These are phyloP conservation scores for Neelides folsomi DNA, from an alignment of 2,888 invertebrate genomes.

Conservation along the genomic window DNA sequence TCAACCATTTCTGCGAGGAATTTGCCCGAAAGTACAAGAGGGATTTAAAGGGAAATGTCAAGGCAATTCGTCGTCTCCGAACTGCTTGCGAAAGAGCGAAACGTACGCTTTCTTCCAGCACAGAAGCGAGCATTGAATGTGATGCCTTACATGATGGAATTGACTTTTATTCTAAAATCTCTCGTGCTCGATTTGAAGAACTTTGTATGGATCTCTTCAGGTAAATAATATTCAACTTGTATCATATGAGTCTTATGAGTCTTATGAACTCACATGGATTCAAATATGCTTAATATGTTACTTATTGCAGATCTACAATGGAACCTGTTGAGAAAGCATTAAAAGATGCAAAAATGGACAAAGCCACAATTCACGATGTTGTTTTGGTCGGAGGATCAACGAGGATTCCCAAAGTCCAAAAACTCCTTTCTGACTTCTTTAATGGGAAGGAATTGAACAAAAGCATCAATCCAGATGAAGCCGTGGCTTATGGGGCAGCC, in stretches of 20 bases:
- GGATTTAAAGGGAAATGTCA: conserved; percentile 29
- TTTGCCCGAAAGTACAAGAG: conserved; percentile 26
- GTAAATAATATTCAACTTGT: conserved; percentile 35
- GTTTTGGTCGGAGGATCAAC: conserved; percentile 92
- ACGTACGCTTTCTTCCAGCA: conserved; percentile 32
- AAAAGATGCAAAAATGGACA: conserved; percentile 90
- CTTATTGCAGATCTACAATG: conserved; percentile 4
- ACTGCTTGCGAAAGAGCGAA: conserved; percentile 40
- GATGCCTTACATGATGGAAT: conserved; percentile 88
- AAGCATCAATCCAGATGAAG: conserved; percentile 93
- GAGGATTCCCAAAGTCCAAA: conserved; percentile 94
- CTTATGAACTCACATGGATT: too few relatives aligned
- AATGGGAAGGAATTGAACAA: conserved; percentile 92
- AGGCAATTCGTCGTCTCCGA: conserved; percentile 44
- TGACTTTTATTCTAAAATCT: conserved; percentile 89
- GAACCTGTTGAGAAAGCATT: conserved; percentile 38
- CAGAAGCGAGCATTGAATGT: conserved; percentile 70
- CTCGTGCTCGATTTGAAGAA: conserved; percentile 94
- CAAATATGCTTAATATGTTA: too few relatives aligned
- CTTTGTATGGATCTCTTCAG: conserved; percentile 91
- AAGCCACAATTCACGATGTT: conserved; percentile 74
- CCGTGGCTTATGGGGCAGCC: conserved; percentile 92
- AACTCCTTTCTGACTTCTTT: conserved; percentile 81
- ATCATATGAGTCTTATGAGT: too few relatives aligned
- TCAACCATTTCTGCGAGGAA: conserved; percentile 22